A percentile compares a stretch with the other conserved stretches of the same genome.
Evolutionary conservation across 2,888 invertebrate genomes (phyloP).

Genomic region (Eulithis prunata): DNA sequence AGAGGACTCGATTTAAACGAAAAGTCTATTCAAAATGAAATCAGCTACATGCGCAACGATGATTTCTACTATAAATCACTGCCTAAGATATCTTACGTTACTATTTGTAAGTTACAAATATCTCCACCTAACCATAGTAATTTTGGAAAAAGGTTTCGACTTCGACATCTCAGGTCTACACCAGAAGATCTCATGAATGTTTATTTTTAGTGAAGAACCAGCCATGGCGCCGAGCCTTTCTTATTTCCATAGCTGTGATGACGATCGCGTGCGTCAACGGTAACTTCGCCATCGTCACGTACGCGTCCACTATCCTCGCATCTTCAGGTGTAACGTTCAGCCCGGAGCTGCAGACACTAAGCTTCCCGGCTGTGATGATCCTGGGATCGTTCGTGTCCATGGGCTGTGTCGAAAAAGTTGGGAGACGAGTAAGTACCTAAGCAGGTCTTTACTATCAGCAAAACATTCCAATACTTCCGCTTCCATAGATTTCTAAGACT

Average conservation of each 20-base stretch:
- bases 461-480: too few species aligned
- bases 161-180: too few species aligned
- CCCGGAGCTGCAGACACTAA: constrained; percentile 64
- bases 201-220: constrained; percentile 57
- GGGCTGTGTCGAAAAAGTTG: constrained; percentile 63
- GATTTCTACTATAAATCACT: constrained; percentile 56
- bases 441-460: constrained; percentile 1
- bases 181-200: background rate
- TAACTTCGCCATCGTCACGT: constrained; percentile 59
- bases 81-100: constrained; percentile 54
- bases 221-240: constrained; percentile 57
- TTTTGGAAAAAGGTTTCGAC: background rate
- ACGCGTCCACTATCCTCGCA: constrained; percentile 59
- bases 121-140: constrained; percentile 18
- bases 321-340: constrained; percentile 62
- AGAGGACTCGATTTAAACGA: constrained; percentile 59
- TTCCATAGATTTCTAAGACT: too few species aligned
- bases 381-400: constrained; percentile 61
- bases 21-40: constrained; percentile 57
- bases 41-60: constrained; percentile 59
- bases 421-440: constrained; percentile 65
- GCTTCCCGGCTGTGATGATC: constrained; percentile 68
- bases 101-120: constrained; percentile 56
- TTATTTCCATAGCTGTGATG: constrained; percentile 51
- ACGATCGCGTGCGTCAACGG: constrained; percentile 58